Percentiles rank a stretch among this genome's conserved stretches.
These are phyloP conservation scores for Pseudocheirus occidentalis DNA, from an alignment of 2,797 vertebrate genomes.

Conservation along the genomic window DNA sequence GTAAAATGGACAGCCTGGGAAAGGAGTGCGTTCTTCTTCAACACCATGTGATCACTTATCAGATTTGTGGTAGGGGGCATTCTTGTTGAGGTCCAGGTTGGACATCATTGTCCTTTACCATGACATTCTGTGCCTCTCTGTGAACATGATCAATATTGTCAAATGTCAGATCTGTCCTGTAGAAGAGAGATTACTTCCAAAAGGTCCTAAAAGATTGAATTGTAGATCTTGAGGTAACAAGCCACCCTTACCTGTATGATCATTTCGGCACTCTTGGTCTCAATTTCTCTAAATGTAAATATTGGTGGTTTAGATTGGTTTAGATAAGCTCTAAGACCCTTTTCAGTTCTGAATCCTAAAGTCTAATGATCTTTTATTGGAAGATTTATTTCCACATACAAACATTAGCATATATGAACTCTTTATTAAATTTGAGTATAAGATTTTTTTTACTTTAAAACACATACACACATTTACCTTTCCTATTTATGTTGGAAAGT, in stretches of 20 bases:
- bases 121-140: background rate
- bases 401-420: conserved; percentile 53
- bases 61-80: background rate
- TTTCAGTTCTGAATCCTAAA: background rate
- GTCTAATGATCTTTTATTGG: background rate
- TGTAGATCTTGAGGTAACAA: background rate
- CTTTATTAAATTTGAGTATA: conserved; percentile 57
- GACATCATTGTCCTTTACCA: background rate
- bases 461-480: background rate
- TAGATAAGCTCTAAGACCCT: background rate
- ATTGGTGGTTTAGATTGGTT: background rate
- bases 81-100: background rate
- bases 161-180: background rate
- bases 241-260: background rate
- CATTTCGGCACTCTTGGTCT: background rate
- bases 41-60: background rate
- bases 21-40: background rate
- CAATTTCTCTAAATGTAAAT: background rate
- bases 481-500: conserved; percentile 57
- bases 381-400: background rate
- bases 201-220: background rate
- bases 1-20: background rate
- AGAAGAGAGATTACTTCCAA: background rate
- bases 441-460: conserved; percentile 61
- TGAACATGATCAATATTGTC: background rate